Evolutionary conservation across 2,113 vertebrate species (phyloP).

Genomic region (Atherinomorus stipes): DNA sequence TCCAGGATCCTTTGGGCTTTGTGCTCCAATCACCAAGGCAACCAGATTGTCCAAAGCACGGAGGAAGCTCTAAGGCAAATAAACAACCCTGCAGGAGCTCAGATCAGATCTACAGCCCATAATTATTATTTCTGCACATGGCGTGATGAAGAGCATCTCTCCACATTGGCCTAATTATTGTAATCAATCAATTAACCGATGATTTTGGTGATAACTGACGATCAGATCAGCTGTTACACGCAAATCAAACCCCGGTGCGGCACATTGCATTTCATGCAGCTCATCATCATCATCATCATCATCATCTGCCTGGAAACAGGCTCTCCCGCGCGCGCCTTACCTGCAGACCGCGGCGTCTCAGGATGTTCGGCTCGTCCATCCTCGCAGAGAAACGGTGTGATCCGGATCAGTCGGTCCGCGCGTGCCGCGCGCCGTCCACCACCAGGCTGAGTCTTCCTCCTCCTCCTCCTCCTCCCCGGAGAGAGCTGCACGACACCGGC

Average conservation of each 20-base stretch:
- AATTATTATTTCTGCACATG: neutral
- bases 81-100: neutral
- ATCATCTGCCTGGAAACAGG: constrained; percentile 40
- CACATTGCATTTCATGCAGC: neutral
- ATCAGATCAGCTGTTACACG: neutral
- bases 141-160: neutral
- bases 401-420: constrained; percentile 43
- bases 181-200: neutral
- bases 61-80: constrained; percentile 48
- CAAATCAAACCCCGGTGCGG: neutral
- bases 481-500: constrained; percentile 21
- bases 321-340: constrained; percentile 51
- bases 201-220: no score
- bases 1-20: constrained; percentile 23
- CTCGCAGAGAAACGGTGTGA: constrained; percentile 13
- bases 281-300: constrained; percentile 5
- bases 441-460: neutral
- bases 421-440: constrained; percentile 39
- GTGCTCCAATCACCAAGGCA: constrained; percentile 66
- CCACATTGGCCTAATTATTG: neutral
- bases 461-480: constrained; percentile 9
- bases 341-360: constrained; percentile 83
- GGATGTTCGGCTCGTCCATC: constrained; percentile 83
- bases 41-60: constrained; percentile 46
- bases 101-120: neutral